These are phyloP conservation scores for Marronus borbonicus DNA, from an alignment of 2,888 invertebrate species.

Conservation along the genomic window DNA sequence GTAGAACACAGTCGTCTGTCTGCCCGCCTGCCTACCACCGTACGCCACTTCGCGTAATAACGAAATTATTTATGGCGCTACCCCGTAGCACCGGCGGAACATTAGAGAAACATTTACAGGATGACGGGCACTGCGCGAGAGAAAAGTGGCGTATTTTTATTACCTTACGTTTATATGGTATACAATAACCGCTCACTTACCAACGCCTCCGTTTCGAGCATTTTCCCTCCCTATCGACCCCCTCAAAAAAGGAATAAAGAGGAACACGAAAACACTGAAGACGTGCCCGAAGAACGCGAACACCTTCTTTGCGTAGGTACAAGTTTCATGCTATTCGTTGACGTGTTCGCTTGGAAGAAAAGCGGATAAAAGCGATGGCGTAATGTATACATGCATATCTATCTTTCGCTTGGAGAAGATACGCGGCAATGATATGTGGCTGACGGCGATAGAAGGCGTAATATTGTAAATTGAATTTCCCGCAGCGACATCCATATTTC, in stretches of 20 bases:
- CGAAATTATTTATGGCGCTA: conserved; percentile 65
- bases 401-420: conserved; percentile 57
- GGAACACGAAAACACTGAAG: conserved; percentile 60
- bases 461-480: conserved; percentile 66
- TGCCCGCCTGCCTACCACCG: background rate
- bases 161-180: conserved; percentile 61
- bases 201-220: conserved; percentile 57
- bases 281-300: conserved; percentile 64
- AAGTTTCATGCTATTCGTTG: background rate
- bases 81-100: conserved; percentile 58
- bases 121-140: conserved; percentile 56
- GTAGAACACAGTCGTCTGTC: no score
- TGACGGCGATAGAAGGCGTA: conserved; percentile 59
- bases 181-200: conserved; percentile 63
- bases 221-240: no score
- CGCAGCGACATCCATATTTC: conserved; percentile 55
- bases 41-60: conserved; percentile 23
- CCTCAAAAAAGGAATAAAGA: conserved; percentile 42
- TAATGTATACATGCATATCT: background rate
- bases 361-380: conserved; percentile 15
- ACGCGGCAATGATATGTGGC: conserved; percentile 64
- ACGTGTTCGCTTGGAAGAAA: conserved; percentile 33
- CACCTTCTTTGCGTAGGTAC: background rate
- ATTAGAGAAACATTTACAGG: conserved; percentile 64
- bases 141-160: conserved; percentile 53